Conservation (phyloP, 2,113 vertebrate species). For the Chascanopsetta lugubris region DNA sequence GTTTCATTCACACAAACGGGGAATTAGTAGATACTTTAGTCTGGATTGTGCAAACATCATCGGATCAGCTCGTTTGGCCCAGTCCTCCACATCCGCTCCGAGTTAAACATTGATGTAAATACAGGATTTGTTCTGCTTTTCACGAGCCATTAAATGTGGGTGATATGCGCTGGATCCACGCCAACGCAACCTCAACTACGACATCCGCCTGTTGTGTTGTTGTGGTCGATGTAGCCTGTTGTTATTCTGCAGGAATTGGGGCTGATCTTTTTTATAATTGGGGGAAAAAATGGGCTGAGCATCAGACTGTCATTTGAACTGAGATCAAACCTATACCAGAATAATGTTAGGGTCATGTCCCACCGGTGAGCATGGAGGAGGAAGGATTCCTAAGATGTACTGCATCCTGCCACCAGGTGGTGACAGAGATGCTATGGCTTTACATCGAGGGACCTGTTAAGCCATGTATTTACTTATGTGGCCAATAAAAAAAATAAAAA, state of each 20-base stretch:
- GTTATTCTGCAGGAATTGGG: background rate
- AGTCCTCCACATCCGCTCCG: background rate
- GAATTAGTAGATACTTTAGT: background rate
- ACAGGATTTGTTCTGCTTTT: background rate
- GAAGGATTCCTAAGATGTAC: background rate
- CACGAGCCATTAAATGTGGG: background rate
- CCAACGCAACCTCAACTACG: background rate
- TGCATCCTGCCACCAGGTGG: too few relatives aligned
- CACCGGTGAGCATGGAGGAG: background rate
- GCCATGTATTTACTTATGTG: too few relatives aligned
- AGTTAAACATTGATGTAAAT: background rate
- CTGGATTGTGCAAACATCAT: conserved; percentile 1
- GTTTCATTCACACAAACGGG: conserved; percentile 3
- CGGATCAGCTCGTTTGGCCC: background rate
- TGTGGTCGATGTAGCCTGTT: too few relatives aligned
- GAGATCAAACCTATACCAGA: too few relatives aligned
- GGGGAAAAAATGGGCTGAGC: too few relatives aligned
- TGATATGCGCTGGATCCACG: background rate
- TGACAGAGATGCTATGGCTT: background rate
- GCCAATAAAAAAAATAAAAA: too few relatives aligned
- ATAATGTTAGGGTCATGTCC: background rate
- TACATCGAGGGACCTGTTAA: too few relatives aligned
- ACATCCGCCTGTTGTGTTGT: too few relatives aligned
- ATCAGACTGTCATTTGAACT: too few relatives aligned
- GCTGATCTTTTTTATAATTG: too few relatives aligned